Conservation (phyloP, 2,888 invertebrate genomes). For the Amiota communis region DNA sequence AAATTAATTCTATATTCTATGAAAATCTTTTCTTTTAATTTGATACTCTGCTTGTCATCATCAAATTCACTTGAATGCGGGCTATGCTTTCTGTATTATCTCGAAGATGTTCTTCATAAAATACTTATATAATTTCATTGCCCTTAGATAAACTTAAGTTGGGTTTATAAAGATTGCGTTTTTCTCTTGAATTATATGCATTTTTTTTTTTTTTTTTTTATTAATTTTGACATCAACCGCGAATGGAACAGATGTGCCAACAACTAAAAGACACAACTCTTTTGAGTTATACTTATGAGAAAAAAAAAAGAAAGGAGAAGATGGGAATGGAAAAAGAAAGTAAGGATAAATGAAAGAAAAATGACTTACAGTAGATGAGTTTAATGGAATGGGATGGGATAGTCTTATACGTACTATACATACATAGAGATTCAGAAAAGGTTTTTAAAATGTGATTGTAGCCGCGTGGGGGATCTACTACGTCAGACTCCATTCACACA, state of each 20-base stretch:
- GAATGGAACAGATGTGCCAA: conserved; percentile 23
- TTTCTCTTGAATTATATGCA: neutral
- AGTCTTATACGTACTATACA: too few relatives aligned
- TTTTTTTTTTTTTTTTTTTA: conserved; percentile 14
- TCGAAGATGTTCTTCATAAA: too few relatives aligned
- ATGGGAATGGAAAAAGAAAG: neutral
- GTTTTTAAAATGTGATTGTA: neutral
- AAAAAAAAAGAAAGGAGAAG: neutral
- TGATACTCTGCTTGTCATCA: too few relatives aligned
- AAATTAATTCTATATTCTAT: too few relatives aligned
- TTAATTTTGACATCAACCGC: conserved; percentile 24
- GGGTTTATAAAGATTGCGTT: neutral
- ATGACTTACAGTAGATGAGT: too few relatives aligned
- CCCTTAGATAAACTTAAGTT: neutral
- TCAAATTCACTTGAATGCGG: too few relatives aligned
- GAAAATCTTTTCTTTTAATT: too few relatives aligned
- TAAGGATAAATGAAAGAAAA: neutral
- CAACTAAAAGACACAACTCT: conserved; percentile 14
- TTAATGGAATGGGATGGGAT: too few relatives aligned
- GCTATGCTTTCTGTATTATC: too few relatives aligned
- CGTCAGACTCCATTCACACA: neutral
- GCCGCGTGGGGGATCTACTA: neutral
- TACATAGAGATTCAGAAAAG: neutral
- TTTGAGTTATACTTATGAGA: neutral
- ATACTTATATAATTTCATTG: too few relatives aligned